Base-by-base conservation (phyloP, 2,113 vertebrate species). In the Alligator sinensis region DNA sequence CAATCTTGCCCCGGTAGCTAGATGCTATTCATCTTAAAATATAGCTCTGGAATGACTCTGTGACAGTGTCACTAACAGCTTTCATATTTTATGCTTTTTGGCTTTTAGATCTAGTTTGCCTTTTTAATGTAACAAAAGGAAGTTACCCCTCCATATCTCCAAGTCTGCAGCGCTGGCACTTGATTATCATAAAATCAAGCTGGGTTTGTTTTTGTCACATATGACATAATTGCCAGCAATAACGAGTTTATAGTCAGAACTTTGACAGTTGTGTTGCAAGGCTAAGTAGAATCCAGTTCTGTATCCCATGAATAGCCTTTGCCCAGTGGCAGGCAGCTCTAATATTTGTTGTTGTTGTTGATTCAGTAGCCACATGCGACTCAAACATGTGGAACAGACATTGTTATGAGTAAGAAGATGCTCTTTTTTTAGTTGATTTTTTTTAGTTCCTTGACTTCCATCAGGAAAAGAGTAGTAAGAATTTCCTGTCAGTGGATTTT, bases 371-470 rank as follows among this genome's bases (percentile, higher is more conserved):
- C 80, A 92, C 77, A 21, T 92, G 14, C 62, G 72, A 84, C 62
- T 95, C 90, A 90, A 90, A 34, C n/a, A 16, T 64, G 88, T 90
- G 87, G 70, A 85, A 54, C 27, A 90, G 79, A 77, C 11, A 27
- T 16, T 30, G 47, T 47, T 47, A 58, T 27, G 74, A 85, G 57
- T 83, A 81, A 87, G 84, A 82, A 19, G 38, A 24, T 86, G 59
- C 3, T 90, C 7, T 80, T 84, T 47, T 87, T 91, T 89, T 92
- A 80, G 63, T 82, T 86, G 59, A 3, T 90, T 80, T 84, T 47
- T 87, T 91, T 89, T 92, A 80, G 68, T 82, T 47, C 47, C 47
- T 47, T 47, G 47, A 47, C 47, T 47, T 47, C 47, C 47, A 47
- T 47, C 88, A 87, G 84, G 81, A 92, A 84, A 80, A 66, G 59